Evolutionary conservation across 2,888 invertebrate genomes (phyloP), one percentile per base, ranked within the genome.

Genomic region (Acanthosepion esculentum): DNA sequence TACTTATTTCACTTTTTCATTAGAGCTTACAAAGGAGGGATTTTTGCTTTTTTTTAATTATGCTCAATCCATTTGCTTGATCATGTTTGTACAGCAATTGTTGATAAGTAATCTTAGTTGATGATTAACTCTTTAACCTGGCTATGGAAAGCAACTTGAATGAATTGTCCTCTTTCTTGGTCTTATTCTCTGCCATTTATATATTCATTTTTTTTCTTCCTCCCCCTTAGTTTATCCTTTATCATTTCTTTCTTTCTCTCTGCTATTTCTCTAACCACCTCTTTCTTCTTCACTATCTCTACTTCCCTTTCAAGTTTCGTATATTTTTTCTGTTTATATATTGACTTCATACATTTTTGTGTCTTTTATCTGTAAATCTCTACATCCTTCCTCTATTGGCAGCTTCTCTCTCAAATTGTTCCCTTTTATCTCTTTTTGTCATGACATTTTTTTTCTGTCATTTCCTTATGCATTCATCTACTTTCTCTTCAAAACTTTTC

Each of bases 1-100:
- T 78, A 78, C 78, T 78, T 78, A 78, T 78, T 78, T 78, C 78
- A 78, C n/a, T 78, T 78, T 78, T 78, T 78, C 78, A 78, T 78
- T 78, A 78, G 78, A 33, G 78, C n/a, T 78, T 78, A n/a, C 78
- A 78, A n/a, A 5, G 12, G 20, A n/a, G n/a, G 5, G 12, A 33
- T 33, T 78, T 78, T 78, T 78, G 0, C 10, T 78, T 78, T 12
- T 7, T 78, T 78, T 78, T n/a, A 78, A 78, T 78, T 78, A 78
- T 78, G 78, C 33, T 78, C 78, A 78, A 78, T 78, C 78, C 78
- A n/a, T 78, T 78, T 33, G 78, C 78, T 78, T 78, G 78, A 78
- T 78, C 78, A 33, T 78, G 78, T 78, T 78, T 78, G 78, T 78
- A 78, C n/a, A 78, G 78, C 78, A n/a, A 78, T 78, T 78, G 78